These are phyloP conservation scores for Eupithecia tripunctaria DNA, from an alignment of 2,888 invertebrate species.

Conservation along the genomic window DNA sequence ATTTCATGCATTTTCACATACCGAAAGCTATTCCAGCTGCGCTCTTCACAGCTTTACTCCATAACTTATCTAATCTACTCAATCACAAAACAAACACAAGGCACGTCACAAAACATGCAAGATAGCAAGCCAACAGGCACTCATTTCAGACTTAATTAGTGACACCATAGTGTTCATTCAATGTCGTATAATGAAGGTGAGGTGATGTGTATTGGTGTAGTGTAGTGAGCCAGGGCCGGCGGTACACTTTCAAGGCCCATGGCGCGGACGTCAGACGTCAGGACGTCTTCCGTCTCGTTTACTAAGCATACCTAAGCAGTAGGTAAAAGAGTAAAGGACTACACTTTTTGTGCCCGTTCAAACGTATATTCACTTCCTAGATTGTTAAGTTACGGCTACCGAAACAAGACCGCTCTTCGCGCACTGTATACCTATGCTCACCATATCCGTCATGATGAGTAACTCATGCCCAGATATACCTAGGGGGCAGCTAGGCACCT, in stretches of 20 bases:
- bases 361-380: no score
- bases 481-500: neutral
- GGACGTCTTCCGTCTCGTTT: no score
- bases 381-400: no score
- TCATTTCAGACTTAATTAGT: slow-evolving; percentile 40
- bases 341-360: no score
- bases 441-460: no score
- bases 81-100: slow-evolving; percentile 41
- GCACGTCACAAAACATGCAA: slow-evolving; percentile 42
- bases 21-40: neutral
- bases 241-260: no score
- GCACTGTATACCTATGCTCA: no score
- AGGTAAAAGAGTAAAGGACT: no score
- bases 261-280: no score
- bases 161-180: slow-evolving; percentile 39
- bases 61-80: slow-evolving; percentile 20
- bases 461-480: neutral
- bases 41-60: slow-evolving; percentile 5
- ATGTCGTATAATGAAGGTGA: slow-evolving; percentile 34
- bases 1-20: slow-evolving; percentile 14
- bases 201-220: slow-evolving; percentile 22
- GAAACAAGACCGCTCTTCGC: no score
- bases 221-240: slow-evolving; percentile 12
- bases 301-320: no score
- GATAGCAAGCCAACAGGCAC: slow-evolving; percentile 27